Evolutionary conservation across 2,113 vertebrate species (phyloP).

Genomic region (Arvicanthis niloticus): DNA sequence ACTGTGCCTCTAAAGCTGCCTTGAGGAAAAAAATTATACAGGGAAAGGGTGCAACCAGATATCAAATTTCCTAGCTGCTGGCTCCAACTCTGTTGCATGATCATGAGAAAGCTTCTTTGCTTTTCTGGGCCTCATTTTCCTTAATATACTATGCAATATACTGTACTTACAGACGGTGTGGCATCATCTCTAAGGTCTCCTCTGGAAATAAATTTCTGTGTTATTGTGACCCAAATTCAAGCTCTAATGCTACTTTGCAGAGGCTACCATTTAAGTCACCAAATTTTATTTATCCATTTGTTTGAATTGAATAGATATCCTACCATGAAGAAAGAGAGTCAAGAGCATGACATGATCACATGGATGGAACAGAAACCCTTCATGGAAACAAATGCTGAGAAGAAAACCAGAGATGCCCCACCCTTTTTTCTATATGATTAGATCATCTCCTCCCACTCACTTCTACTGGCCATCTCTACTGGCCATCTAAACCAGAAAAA

Average conservation of each 20-base stretch:
- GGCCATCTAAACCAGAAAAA: not conserved
- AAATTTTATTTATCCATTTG: not conserved
- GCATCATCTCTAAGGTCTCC: not conserved
- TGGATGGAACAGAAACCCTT: constrained; percentile 31
- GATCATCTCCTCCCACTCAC: not conserved
- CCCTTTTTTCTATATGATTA: not conserved
- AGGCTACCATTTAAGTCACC: constrained; percentile 28
- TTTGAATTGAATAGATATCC: constrained; percentile 18
- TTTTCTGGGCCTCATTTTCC: constrained; percentile 38
- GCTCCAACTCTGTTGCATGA: not conserved
- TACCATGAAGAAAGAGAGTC: not conserved
- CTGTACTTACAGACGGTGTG: not conserved
- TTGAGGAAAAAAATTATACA: not conserved
- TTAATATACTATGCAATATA: constrained; percentile 29
- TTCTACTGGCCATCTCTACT: not conserved
- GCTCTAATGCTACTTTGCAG: not conserved
- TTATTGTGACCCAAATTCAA: constrained; percentile 36
- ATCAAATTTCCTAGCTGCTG: constrained; percentile 41
- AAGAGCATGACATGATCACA: not conserved
- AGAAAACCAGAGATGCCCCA: not conserved
- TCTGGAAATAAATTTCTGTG: constrained; percentile 26
- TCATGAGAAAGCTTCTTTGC: not conserved
- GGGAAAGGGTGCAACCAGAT: not conserved
- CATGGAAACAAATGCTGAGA: constrained; percentile 24
- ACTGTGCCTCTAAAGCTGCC: not conserved